Percentiles rank a stretch among this genome's conserved stretches.
phyloP scores from a whole-genome alignment of 2,888 invertebrate genomes.

The Urechis unicinctus region DNA sequence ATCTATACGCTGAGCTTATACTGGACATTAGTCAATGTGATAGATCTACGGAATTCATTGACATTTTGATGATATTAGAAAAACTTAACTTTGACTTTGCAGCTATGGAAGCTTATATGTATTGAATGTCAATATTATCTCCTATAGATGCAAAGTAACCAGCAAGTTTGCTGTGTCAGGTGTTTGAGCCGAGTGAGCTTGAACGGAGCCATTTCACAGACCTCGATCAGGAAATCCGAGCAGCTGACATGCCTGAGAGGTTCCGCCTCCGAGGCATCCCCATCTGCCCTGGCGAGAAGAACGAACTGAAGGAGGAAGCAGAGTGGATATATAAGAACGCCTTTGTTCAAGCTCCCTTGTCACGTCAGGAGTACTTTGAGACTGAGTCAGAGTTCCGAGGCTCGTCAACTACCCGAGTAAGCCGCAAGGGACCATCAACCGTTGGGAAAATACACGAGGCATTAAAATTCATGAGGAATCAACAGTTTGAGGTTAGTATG shows the following conservation, averaged over 20 bases:
- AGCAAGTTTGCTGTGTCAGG: slow-evolving; percentile 55
- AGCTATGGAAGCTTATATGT: too few relatives aligned
- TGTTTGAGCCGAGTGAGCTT: slow-evolving; percentile 95
- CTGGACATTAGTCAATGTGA: not conserved
- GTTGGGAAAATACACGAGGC: slow-evolving; percentile 81
- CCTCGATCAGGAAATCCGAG: slow-evolving; percentile 72
- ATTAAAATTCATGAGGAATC: slow-evolving; percentile 90
- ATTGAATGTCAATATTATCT: not conserved
- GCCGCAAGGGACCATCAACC: slow-evolving; percentile 29
- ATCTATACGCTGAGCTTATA: too few relatives aligned
- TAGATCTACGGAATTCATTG: not conserved
- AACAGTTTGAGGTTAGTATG: slow-evolving; percentile 70
- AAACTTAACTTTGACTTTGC: not conserved
- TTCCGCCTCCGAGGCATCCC: slow-evolving; percentile 76
- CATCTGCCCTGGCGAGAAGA: slow-evolving; percentile 61
- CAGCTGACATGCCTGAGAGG: slow-evolving; percentile 55
- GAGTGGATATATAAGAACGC: slow-evolving; percentile 82
- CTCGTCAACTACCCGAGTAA: slow-evolving; percentile 14
- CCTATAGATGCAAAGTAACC: not conserved
- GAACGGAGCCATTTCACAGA: slow-evolving; percentile 94
- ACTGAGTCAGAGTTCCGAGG: too few relatives aligned
- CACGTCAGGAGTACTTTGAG: slow-evolving; percentile 16
- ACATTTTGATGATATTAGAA: not conserved
- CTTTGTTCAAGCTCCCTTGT: slow-evolving; percentile 12
- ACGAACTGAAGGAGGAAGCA: slow-evolving; percentile 85